A percentile compares a stretch with the other conserved stretches of the same genome.
These are phyloP conservation scores for Megaptera novaeangliae DNA, from an alignment of 2,113 vertebrate species.

Conservation along the genomic window DNA sequence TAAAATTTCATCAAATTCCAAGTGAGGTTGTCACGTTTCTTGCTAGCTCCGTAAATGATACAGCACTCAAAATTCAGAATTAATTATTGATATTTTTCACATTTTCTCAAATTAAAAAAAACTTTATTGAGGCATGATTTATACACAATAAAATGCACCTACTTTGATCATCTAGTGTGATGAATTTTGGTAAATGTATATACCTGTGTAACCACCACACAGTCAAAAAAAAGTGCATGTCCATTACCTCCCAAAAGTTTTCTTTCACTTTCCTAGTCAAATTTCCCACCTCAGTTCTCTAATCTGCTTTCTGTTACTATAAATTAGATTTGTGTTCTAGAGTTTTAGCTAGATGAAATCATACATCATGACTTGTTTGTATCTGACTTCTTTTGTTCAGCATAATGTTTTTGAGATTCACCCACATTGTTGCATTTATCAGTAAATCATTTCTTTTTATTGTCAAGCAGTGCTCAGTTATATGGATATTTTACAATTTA, in stretches of 20 bases:
- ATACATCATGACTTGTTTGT: not conserved
- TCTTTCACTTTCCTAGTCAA: not conserved
- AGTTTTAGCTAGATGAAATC: not conserved
- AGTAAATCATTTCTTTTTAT: not conserved
- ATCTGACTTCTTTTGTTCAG: not conserved
- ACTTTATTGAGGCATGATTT: not conserved
- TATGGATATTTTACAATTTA: not conserved
- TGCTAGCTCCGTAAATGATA: not conserved
- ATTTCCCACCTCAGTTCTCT: not conserved
- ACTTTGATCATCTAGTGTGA: not conserved
- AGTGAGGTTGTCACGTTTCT: not conserved
- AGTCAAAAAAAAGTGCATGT: not conserved
- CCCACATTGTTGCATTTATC: not conserved
- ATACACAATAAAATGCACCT: not conserved
- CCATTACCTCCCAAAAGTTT: not conserved
- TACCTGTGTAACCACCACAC: not conserved
- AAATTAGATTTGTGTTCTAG: not conserved
- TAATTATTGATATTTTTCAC: not conserved
- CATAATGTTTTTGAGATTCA: not conserved
- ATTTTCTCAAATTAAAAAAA: not conserved
- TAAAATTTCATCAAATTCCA: not conserved
- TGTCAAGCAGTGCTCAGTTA: not conserved
- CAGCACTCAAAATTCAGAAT: not conserved
- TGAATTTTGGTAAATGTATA: not conserved
- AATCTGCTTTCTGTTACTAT: not conserved